These are phyloP conservation scores for Rana temporaria DNA, from an alignment of 2,113 vertebrate species.

Conservation along the genomic window DNA sequence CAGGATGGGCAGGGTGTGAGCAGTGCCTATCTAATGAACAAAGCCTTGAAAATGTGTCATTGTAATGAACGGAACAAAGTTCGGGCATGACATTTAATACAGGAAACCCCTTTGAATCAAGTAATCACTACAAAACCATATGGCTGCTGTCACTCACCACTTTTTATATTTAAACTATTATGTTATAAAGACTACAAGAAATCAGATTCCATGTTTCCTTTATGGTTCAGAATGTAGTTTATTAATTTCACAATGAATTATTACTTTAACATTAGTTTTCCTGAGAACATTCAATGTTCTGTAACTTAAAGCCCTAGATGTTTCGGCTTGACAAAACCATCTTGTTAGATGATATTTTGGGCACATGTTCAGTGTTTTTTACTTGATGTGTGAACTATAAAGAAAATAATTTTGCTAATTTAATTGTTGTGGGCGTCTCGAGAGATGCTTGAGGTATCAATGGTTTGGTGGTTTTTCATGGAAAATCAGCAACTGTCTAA, in stretches of 20 bases:
- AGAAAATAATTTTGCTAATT: neutral
- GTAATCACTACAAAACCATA: conserved; percentile 29
- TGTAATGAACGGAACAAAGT: conserved; percentile 14
- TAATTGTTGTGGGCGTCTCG: neutral
- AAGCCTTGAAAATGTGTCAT: conserved; percentile 26
- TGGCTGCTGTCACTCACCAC: conserved; percentile 38
- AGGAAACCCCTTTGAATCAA: conserved; percentile 6
- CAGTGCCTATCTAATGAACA: conserved; percentile 18
- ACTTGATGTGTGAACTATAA: conserved; percentile 10
- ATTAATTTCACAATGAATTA: conserved; percentile 10
- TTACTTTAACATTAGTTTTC: neutral
- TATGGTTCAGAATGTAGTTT: neutral
- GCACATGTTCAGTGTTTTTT: neutral
- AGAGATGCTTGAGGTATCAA: too few species aligned
- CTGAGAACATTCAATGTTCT: neutral
- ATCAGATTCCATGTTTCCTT: conserved; percentile 29
- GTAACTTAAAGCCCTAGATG: neutral
- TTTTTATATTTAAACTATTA: conserved; percentile 30
- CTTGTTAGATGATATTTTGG: neutral
- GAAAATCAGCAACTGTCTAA: neutral
- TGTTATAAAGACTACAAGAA: conserved; percentile 14
- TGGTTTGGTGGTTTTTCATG: neutral
- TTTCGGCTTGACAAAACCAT: neutral
- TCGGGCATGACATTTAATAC: neutral
- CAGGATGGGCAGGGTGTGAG: conserved; percentile 29